Base-by-base conservation (phyloP, 2,888 invertebrate species). In the Tetragonula carbonaria region DNA sequence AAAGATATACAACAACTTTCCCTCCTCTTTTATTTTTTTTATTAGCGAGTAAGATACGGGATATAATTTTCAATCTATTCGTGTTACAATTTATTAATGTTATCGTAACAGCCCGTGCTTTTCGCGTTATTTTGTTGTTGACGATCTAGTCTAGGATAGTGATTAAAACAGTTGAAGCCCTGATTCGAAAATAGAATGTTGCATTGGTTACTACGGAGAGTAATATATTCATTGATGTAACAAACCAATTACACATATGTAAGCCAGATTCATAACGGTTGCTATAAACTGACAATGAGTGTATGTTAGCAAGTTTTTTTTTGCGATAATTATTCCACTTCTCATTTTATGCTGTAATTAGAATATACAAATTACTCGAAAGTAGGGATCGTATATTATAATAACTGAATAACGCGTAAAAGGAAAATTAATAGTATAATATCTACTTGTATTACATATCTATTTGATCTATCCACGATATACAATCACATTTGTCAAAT, bases 141-240 rank as follows among this genome's bases (percentile, higher is more conserved):
- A 21, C 21, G 13, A 21, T 18, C 4, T 11, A 28, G 4, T 45
- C 3, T n/a, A n/a, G n/a, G 3, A 45, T 66, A 14, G 13, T 45
- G 6, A n/a, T 38, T 33, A 66, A 66, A 45, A 14, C 21, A 21
- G 6, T 14, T 38, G 6, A 6, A 14, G n/a, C 0, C 66, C 14
- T n/a, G 66, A 66, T 66, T 80, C 65, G 28, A 55, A 76, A 80
- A 85, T 71, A 76, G 57, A 45, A 55, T 77, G 70, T 82, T 62
- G 57, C 51, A 83, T 53, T 70, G 38, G 63, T 23, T 62, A 82
- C 84, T 71, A 85, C 80, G 85, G 50, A 21, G 38, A 59, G 14
- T 79, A 73, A 78, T 82, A 86, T 45, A 87, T 87, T 88, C 82
- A 89, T 90, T 81, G 84, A 87, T 86, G 80, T 88, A 90, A 88